phyloP scores from a whole-genome alignment of 2,113 vertebrate genomes.

The Philantomba maxwellii region DNA sequence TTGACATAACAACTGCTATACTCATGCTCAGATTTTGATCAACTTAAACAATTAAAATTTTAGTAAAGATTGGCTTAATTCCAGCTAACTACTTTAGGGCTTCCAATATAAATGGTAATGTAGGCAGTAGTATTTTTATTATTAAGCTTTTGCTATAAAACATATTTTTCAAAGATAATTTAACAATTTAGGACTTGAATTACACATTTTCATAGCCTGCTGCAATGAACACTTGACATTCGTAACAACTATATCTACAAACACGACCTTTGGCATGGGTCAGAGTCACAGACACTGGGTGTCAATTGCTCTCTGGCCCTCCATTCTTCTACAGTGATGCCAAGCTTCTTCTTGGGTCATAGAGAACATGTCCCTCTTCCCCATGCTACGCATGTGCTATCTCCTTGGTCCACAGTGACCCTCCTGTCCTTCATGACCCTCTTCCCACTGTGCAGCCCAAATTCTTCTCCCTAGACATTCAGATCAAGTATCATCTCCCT shows the following conservation, averaged over 20 bases:
- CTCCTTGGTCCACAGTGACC: background rate
- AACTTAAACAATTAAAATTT: conserved; percentile 40
- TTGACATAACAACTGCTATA: background rate
- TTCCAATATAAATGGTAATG: background rate
- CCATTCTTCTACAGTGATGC: background rate
- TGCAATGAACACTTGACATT: background rate
- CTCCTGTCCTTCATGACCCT: background rate
- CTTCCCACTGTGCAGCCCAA: background rate
- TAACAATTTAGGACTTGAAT: background rate
- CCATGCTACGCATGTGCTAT: accelerated
- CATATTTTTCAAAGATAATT: background rate
- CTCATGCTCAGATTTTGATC: background rate
- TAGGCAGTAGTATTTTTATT: background rate
- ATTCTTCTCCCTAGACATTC: background rate
- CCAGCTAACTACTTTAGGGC: background rate
- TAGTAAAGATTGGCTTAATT: conserved; percentile 13
- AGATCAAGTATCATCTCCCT: background rate
- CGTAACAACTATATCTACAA: background rate
- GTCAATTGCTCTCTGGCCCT: background rate
- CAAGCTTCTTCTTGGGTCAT: background rate
- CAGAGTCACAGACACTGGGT: background rate
- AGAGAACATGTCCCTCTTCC: background rate
- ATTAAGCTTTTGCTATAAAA: background rate
- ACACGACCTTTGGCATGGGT: background rate
- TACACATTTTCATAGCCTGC: background rate